Evolutionary conservation across 2,113 vertebrate genomes (phyloP).

Genomic region (Cnemophilus loriae): DNA sequence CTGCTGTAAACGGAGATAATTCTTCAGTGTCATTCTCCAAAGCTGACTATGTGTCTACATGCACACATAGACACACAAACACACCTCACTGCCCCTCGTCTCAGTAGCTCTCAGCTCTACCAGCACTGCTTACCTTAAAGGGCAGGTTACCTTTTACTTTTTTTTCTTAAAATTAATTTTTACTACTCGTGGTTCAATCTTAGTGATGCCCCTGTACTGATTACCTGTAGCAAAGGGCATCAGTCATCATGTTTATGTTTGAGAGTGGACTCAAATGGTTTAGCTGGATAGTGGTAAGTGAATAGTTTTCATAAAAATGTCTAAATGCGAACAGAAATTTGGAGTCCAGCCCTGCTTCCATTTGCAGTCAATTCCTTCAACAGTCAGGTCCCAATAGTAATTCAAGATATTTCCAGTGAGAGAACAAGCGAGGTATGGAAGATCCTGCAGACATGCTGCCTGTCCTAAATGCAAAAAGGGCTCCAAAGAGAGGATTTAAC

Average conservation of each 20-base stretch:
- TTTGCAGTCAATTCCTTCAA: background rate
- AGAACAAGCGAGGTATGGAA: background rate
- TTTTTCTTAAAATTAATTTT: background rate
- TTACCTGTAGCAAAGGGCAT: background rate
- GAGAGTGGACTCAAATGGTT: background rate
- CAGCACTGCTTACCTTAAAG: background rate
- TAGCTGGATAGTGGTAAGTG: background rate
- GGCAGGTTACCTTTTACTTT: background rate
- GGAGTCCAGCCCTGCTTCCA: background rate
- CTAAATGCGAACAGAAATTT: background rate
- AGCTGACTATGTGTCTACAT: background rate
- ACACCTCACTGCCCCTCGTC: background rate
- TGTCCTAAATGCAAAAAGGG: background rate
- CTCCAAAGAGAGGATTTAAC: background rate
- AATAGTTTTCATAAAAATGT: background rate
- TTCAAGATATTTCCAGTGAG: background rate
- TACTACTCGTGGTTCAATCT: background rate
- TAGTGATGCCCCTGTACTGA: background rate
- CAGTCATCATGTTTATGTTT: background rate
- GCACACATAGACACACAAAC: background rate
- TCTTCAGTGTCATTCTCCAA: slow-evolving; percentile 18
- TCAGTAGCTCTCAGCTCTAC: background rate
- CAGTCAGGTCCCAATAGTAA: background rate
- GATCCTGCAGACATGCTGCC: background rate
- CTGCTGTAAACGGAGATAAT: slow-evolving; percentile 6